Evolutionary conservation across 92 coral and sea anemone genomes (phyloP).

Genomic region (Meandrina meandrites): DNA sequence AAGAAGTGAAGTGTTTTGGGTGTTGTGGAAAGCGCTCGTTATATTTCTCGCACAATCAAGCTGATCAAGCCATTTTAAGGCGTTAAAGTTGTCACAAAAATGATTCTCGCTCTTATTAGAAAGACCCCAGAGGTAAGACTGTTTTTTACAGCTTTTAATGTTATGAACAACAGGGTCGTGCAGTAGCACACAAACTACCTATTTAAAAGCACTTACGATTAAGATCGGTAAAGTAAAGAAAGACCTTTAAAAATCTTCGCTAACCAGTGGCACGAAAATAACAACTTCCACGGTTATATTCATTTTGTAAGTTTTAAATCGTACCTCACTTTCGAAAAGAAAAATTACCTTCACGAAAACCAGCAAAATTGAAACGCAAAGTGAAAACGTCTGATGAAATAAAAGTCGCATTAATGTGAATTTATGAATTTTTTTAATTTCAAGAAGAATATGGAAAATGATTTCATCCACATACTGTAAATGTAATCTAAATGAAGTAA

Average conservation of each 20-base stretch:
- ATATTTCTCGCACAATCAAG: slow-evolving; percentile 2
- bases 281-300: not conserved
- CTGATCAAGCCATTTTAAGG: not conserved
- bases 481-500: no score
- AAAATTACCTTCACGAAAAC: not conserved
- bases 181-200: slow-evolving; percentile 1
- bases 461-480: not conserved
- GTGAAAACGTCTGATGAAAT: not conserved
- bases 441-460: not conserved
- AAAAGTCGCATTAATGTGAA: not conserved
- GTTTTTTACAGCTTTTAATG: not conserved
- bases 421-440: no score
- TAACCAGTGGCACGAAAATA: not conserved
- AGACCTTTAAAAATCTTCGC: not conserved
- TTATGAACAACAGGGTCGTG: not conserved
- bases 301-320: not conserved
- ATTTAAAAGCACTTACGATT: not conserved
- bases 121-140: slow-evolving; percentile 64
- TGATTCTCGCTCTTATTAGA: slow-evolving; percentile 54
- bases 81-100: slow-evolving; percentile 8
- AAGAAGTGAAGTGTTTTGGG: not conserved
- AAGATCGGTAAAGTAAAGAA: not conserved
- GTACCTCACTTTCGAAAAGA: not conserved
- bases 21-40: not conserved
- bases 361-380: no score